A percentile compares a stretch with the other conserved stretches of the same genome.
Evolutionary conservation across 2,888 invertebrate species (phyloP).

Genomic region (Habroteleia sp.): DNA sequence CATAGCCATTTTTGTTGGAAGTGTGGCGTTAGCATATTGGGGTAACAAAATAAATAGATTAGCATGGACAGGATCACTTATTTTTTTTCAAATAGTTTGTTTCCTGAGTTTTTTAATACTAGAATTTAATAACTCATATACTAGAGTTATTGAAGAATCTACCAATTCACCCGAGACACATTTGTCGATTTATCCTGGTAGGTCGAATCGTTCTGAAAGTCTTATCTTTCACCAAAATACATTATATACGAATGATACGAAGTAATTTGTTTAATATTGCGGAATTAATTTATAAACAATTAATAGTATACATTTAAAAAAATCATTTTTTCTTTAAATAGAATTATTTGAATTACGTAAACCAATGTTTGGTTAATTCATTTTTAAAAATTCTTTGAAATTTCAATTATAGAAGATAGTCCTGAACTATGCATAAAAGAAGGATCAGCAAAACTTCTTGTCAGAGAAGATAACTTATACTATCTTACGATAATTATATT

Average conservation of each 20-base stretch:
- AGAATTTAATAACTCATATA: slow-evolving; percentile 81
- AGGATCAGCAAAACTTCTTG: slow-evolving; percentile 67
- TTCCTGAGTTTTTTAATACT: slow-evolving; percentile 83
- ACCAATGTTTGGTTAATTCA: no score
- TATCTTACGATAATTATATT: slow-evolving; percentile 81
- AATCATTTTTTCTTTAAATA: slow-evolving; percentile 36
- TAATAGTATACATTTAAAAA: background rate
- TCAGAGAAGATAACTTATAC: slow-evolving; percentile 68
- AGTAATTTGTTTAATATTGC: no score
- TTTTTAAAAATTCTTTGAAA: no score
- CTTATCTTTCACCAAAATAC: no score
- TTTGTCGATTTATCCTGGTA: slow-evolving; percentile 75
- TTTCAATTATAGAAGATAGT: slow-evolving; percentile 61
- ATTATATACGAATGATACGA: no score
- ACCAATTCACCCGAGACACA: slow-evolving; percentile 68
- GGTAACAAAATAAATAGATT: slow-evolving; percentile 84
- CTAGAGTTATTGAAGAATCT: slow-evolving; percentile 69
- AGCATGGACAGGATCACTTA: slow-evolving; percentile 83
- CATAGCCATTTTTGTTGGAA: slow-evolving; percentile 82
- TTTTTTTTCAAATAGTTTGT: slow-evolving; percentile 82
- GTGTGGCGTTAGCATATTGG: slow-evolving; percentile 83
- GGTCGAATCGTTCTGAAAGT: slow-evolving; percentile 27
- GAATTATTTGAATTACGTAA: no score
- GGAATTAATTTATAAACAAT: no score
- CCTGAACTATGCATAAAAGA: slow-evolving; percentile 66